Evolutionary conservation across 1,140 invertebrate genomes (phyloP).

Genomic region (Drosophila orosa): DNA sequence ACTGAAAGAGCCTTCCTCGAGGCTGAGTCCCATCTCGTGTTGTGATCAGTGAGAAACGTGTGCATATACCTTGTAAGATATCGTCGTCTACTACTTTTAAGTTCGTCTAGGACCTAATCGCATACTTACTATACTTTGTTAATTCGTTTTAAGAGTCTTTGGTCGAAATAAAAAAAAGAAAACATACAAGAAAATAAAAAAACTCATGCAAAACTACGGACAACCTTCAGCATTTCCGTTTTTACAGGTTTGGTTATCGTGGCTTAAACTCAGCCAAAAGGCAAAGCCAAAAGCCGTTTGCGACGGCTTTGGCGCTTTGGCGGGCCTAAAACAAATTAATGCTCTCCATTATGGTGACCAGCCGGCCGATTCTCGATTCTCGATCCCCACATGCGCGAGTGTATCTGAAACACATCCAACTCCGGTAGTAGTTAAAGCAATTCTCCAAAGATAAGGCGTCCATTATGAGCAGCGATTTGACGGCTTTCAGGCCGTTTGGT

Average conservation of each 20-base stretch:
- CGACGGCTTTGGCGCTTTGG: constrained; percentile 58
- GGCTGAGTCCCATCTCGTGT: constrained; percentile 22
- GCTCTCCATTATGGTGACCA: constrained; percentile 72
- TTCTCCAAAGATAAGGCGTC: constrained; percentile 77
- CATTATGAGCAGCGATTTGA: constrained; percentile 83
- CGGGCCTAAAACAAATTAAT: constrained; percentile 73
- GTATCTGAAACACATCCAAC: constrained; percentile 71
- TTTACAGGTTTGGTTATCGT: constrained; percentile 67
- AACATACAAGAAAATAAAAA: constrained; percentile 12
- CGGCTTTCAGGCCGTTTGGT: constrained; percentile 76
- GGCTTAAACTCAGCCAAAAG: constrained; percentile 2
- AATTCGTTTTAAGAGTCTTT: constrained; percentile 72
- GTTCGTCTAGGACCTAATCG: constrained; percentile 33
- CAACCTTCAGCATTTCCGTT: constrained; percentile 74
- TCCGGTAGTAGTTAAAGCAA: constrained; percentile 83
- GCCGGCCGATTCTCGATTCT: constrained; percentile 32
- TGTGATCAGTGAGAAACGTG: constrained; percentile 71
- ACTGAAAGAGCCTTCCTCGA: constrained; percentile 26
- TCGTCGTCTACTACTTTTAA: constrained; percentile 32
- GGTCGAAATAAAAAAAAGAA: constrained; percentile 17
- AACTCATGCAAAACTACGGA: constrained; percentile 29
- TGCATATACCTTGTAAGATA: constrained; percentile 54
- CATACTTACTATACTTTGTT: constrained; percentile 48
- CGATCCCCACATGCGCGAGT: constrained; percentile 17
- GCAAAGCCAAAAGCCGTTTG: constrained; percentile 30